Evolutionary conservation across 2,113 vertebrate genomes (phyloP), one percentile per base, ranked within the genome.

Genomic region (Tauraco erythrolophus): DNA sequence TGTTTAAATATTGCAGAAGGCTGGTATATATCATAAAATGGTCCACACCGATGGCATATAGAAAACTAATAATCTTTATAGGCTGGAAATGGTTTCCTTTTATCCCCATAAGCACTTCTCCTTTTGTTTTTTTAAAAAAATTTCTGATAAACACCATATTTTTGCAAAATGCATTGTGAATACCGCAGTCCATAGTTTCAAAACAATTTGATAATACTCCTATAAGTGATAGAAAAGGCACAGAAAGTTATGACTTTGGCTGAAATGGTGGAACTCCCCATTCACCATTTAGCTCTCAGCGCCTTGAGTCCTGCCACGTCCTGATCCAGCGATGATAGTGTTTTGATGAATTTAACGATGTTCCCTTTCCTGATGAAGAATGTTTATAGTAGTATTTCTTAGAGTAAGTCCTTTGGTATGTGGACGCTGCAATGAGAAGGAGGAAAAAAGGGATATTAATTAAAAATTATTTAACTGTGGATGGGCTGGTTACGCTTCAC

Each of bases 381-480:
- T 98, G 98, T 98, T 98, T 99, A 95, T 99, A 98, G 92, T 98
- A 98, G 93, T 99, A 98, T 98, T 98, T 99, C 98, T 98, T 98
- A 94, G 98, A 97, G 84, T 99, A 99, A 96, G 97, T 98, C 98
- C 98, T 99, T 98, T 99, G 99, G 98, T 99, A 99, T 94, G 96
- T 98, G 58, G 99, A 99, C 28, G 99, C 99, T 99, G 98, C 85
- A 96, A 98, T 90, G 81, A 78, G 95, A 82, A 84, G 30, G 96
- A 92, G 91, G 86, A 53, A 95, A 89, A 88, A 39, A 71, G 81
- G 68, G 37, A 96, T 96, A 96, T 94, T 94, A 37, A 33, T 93
- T 96, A 93, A 57, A 91, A 96, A 83, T 96, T 18, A 3, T 39
- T 46, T 46, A 74, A 35, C 6, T 31, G 19, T 1, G 2, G 24